Base-by-base conservation (phyloP, 37 sponge, comb jelly and placozoan genomes). In the Amphimedon queenslandica region DNA sequence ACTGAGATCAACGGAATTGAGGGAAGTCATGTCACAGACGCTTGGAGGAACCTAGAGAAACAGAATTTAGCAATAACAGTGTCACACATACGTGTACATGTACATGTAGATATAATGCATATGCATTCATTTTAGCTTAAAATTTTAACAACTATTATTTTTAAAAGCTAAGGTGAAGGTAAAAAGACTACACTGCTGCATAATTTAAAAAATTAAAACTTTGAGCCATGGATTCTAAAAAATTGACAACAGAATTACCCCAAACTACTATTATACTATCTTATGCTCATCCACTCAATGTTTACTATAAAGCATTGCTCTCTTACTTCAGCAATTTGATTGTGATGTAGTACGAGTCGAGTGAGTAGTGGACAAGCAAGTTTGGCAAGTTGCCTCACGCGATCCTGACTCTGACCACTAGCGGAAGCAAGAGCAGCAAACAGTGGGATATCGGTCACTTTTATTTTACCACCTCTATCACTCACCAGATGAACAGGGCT, bases 1-100 rank as follows among this genome's bases (percentile, higher is more conserved):
- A 37, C 85, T 84, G 40, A 93, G 74, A 55, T 88, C 67, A 20
- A 93, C 80, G 0, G 90, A 76, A 53, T 58, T 78, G 38, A 93
- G 83, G 0, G 64, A 31, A 1, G 57, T 70, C 82, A 88, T 77
- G 25, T 85, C 78, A 21, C 85, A 80, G 10, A 93, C 79, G 24
- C 90, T 84, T 37, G 55, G 64, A 0, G 90, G 93, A 11, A 92
- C 89, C 39, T 55, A 39, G 53, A 47, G 13, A 18, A 47, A 47
- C 13, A 47, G 53, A 47, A 47, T 47, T 8, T 8, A 47, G 53
- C 13, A 47, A 47, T 18, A 13, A 47, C 53, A 47, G 53, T 18
- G 53, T 18, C 13, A 47, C 53, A 47, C 13, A 13, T 47, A 47
- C 53, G 13, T 47, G 53, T 47, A 47, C 53, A 47, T 47, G 53